Percentiles rank a stretch among this genome's conserved stretches.
Conservation (phyloP, 1,140 invertebrate genomes). For the Grapholita molesta region DNA sequence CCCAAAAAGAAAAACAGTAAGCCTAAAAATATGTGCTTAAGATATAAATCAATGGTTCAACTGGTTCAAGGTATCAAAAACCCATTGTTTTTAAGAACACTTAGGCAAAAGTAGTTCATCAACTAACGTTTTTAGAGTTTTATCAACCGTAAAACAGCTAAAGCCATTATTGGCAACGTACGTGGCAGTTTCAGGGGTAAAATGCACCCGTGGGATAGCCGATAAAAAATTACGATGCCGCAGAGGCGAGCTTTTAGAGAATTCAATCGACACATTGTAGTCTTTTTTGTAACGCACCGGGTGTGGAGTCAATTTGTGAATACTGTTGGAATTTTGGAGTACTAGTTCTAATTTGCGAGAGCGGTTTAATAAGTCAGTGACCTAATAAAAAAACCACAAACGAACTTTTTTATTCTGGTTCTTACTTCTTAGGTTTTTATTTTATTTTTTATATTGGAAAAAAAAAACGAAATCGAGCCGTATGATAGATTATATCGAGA, state of each 20-base stretch:
- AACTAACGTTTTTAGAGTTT: conserved; percentile 23
- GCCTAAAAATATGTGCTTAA: too few species aligned
- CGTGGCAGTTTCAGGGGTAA: conserved; percentile 27
- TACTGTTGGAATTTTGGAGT: conserved; percentile 32
- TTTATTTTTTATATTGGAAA: too few species aligned
- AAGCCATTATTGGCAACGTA: conserved; percentile 31
- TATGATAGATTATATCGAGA: too few species aligned
- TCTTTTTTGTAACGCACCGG: conserved; percentile 34
- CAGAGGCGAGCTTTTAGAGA: conserved; percentile 29
- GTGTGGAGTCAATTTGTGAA: conserved; percentile 33
- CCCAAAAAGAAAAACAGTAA: too few species aligned
- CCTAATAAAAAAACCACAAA: too few species aligned
- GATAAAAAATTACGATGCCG: conserved; percentile 46
- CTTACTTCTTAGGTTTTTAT: too few species aligned
- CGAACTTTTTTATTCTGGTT: too few species aligned
- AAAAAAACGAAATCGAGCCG: too few species aligned
- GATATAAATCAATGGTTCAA: too few species aligned
- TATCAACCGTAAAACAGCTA: conserved; percentile 22
- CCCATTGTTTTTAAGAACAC: background rate
- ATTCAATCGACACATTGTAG: conserved; percentile 40
- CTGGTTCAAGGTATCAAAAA: background rate
- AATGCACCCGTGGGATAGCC: conserved; percentile 33
- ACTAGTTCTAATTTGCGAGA: too few species aligned
- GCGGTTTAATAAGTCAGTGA: too few species aligned
- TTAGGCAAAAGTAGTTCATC: conserved; percentile 17